Conservation (phyloP, 2,888 invertebrate species). For the Pollenia griseotomentosa region DNA sequence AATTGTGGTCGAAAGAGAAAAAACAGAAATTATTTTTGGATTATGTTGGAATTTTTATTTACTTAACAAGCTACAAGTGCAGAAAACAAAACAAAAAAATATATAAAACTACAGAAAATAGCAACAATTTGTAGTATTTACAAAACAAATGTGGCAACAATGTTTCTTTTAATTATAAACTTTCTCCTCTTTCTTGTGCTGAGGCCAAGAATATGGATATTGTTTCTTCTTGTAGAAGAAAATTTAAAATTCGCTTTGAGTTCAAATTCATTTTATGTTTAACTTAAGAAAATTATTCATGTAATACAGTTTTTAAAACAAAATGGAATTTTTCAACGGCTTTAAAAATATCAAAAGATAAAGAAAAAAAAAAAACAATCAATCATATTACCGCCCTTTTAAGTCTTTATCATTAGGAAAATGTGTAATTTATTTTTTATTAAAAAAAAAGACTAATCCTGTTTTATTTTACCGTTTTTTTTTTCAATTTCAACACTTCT, state of each 20-base stretch:
- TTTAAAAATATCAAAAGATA: too few relatives aligned
- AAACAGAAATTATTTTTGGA: neutral
- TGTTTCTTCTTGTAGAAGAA: neutral
- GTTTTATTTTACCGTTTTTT: neutral
- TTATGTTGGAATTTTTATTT: slow-evolving; percentile 9
- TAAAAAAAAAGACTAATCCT: neutral
- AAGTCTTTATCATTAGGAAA: too few relatives aligned
- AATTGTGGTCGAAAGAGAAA: slow-evolving; percentile 3
- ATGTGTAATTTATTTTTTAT: too few relatives aligned
- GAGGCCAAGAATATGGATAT: too few relatives aligned
- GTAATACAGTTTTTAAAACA: too few relatives aligned
- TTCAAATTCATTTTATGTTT: neutral
- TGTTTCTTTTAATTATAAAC: too few relatives aligned
- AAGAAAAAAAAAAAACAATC: too few relatives aligned
- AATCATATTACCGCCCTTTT: too few relatives aligned
- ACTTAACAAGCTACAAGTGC: neutral
- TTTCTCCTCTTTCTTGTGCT: too few relatives aligned
- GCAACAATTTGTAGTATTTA: neutral
- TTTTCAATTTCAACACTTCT: neutral
- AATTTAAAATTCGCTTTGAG: neutral
- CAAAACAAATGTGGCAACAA: neutral
- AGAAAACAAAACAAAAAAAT: neutral
- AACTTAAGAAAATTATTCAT: too few relatives aligned
- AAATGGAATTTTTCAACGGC: too few relatives aligned
- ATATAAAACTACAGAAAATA: neutral